Base-by-base conservation (phyloP, 2,113 vertebrate species). In the Oreotragus oreotragus region DNA sequence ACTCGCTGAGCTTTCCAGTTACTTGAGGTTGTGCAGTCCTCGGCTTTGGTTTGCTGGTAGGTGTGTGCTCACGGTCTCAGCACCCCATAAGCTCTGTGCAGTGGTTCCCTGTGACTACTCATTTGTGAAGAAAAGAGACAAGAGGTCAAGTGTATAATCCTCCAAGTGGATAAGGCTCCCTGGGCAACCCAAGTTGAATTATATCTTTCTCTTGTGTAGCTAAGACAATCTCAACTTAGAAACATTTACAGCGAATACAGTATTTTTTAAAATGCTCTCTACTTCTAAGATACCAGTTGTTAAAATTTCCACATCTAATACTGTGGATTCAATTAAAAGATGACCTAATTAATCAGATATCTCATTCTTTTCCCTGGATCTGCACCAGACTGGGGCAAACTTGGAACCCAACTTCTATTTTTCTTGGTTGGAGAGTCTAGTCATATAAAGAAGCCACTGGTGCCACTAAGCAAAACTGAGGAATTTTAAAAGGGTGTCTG, bases 271-370 rank as follows among this genome's bases (percentile, higher is more conserved):
- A 91, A 90, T 6, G 27, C 36, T 90, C 23, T 97, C 89, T 51
- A 49, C 43, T 57, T 94, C 39, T 10, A 94, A 43, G 88, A 76
- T 58, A 90, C 43, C 27, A 45, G 23, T 60, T 92, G n/a, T 47
- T 80, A 81, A 28, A 33, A 86, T 94, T 96, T 91, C 43, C 60
- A 95, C 13, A 90, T 64, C 58, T 92, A 84, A 86, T 28, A 90
- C 81, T 51, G 39, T 89, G 53, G 88, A 85, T 55, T 88, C 83
- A 94, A 88, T 97, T 88, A 77, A 88, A 88, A 85, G 49, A 81
- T 85, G 94, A 16, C 81, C 96, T 80, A 96, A 90, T 92, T 95
- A 94, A 36, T 91, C n/a, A 88, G 80, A 51, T 10, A 13, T 33
- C 14, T 95, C 55, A 33, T 86, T 89, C 30, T 80, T 43, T 90